Base-by-base conservation (phyloP, 2,113 vertebrate species). In the Chrysochloris asiatica region DNA sequence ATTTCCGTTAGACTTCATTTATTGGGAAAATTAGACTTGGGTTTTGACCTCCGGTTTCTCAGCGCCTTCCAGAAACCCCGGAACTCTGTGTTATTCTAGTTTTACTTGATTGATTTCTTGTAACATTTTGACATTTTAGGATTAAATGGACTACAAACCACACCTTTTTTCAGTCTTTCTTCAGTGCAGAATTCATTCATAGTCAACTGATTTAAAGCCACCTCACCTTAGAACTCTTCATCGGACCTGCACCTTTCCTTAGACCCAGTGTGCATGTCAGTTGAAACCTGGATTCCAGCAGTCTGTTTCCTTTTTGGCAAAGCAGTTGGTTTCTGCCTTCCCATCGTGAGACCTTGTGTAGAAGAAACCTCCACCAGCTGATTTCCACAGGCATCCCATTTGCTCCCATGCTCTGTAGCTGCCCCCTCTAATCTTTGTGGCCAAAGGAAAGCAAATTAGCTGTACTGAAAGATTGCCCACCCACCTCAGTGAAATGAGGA, bases 1-100 rank as follows among this genome's bases (percentile, higher is more conserved):
- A 38, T 86, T 84, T 88, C 86, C 84, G 2, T 93, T 86, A 82
- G 52, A 22, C 14, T 83, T 56, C 61, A 43, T 52, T 94, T 86
- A 76, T 45, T 33, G 7, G 50, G 26, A 86, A 91, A 85, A 52
- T 48, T 85, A 6, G 38, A 56, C 56, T 33, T 79, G 17, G 36
- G 33, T 9, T 84, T 50, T 10, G 22, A 11, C 45, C 38, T 48
- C 19, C 33, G 43, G 38, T 76, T 80, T 95, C 43, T 73, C 1
- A 56, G 17, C 69, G 26, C 82, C 69, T 92, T 88, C 38, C 17
- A 84, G 38, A 93, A 88, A 76, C 56, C 2, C 19, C 93, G 36
- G 19, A 36, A 75, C 78, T 88, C 43, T 16, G 69, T 80, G 36
- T 69, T 33, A 77, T 92, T 86, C 48, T 80, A 13, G 75, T 90